Percentiles rank a stretch among this genome's conserved stretches.
These are phyloP conservation scores for Tigriopus californicus DNA, from an alignment of 2,888 invertebrate species.

Conservation along the genomic window DNA sequence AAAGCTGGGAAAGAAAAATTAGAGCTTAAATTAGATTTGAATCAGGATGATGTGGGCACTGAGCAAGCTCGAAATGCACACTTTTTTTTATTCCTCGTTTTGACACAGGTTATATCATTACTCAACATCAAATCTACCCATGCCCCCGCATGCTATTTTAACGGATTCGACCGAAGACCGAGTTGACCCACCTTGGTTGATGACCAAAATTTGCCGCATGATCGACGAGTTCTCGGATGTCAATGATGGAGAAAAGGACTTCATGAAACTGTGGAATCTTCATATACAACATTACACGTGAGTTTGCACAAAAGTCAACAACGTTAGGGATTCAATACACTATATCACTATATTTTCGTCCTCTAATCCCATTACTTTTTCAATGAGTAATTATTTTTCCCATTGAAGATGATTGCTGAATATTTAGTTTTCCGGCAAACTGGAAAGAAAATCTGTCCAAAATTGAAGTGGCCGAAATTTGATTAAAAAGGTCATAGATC, in stretches of 20 bases:
- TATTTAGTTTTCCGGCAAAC: too few species aligned
- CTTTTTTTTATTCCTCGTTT: slow-evolving; percentile 3
- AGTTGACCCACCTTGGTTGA: slow-evolving; percentile 72
- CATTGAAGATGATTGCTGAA: too few species aligned
- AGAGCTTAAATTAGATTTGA: not conserved
- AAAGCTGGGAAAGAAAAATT: slow-evolving; percentile 15
- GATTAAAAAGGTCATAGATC: too few species aligned
- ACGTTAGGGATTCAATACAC: too few species aligned
- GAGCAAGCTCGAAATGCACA: too few species aligned
- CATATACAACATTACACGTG: slow-evolving; percentile 83
- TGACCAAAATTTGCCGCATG: slow-evolving; percentile 87
- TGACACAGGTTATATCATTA: slow-evolving; percentile 63
- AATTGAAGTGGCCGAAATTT: too few species aligned
- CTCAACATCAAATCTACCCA: slow-evolving; percentile 77
- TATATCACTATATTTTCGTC: too few species aligned
- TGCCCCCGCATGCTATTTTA: slow-evolving; percentile 83
- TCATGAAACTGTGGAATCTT: slow-evolving; percentile 97
- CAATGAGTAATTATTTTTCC: too few species aligned
- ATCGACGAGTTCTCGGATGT: slow-evolving; percentile 97
- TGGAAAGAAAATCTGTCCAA: too few species aligned
- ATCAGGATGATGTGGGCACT: not conserved
- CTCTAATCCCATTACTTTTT: too few species aligned
- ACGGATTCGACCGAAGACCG: slow-evolving; percentile 75
- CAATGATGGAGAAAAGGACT: slow-evolving; percentile 93
- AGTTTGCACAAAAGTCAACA: too few species aligned